phyloP scores from a whole-genome alignment of 2,113 vertebrate genomes.

The Prolemur simus region DNA sequence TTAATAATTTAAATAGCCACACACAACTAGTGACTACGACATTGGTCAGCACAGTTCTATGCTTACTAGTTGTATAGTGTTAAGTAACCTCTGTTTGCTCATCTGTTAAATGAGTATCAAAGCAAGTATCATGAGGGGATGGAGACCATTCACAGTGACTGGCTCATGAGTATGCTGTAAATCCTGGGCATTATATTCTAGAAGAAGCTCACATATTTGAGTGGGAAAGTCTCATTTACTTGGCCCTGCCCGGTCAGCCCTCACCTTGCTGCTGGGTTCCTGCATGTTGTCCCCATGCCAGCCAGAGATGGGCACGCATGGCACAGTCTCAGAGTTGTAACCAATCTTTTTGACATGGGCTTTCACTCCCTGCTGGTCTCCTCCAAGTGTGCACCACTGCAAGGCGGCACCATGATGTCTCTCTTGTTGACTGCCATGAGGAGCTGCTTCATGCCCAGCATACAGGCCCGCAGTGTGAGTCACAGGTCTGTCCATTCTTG shows the following conservation, averaged over 20 bases:
- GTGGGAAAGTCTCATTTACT: background rate
- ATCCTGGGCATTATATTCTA: background rate
- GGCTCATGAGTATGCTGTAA: background rate
- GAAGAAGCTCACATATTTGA: background rate
- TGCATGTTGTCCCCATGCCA: constrained; percentile 89
- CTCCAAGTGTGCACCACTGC: constrained; percentile 82
- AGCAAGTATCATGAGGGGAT: background rate
- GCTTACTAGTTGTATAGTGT: background rate
- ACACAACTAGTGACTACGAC: background rate
- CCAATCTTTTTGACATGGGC: constrained; percentile 86
- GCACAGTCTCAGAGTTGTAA: constrained; percentile 78
- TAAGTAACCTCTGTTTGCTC: background rate
- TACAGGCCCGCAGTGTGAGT: constrained; percentile 87
- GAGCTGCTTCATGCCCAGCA: constrained; percentile 87
- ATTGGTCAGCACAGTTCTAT: background rate
- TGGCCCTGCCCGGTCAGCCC: background rate
- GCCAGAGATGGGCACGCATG: constrained; percentile 85
- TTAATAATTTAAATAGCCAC: background rate
- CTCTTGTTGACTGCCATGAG: constrained; percentile 85
- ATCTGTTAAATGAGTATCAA: background rate
- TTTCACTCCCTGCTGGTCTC: constrained; percentile 85
- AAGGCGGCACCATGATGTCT: constrained; percentile 84
- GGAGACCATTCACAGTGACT: background rate
- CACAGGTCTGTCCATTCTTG: constrained; percentile 77
- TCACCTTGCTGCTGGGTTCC: constrained; percentile 82